Base-by-base conservation (phyloP, 2,797 vertebrate genomes). In the Eutrigla gurnardus region DNA sequence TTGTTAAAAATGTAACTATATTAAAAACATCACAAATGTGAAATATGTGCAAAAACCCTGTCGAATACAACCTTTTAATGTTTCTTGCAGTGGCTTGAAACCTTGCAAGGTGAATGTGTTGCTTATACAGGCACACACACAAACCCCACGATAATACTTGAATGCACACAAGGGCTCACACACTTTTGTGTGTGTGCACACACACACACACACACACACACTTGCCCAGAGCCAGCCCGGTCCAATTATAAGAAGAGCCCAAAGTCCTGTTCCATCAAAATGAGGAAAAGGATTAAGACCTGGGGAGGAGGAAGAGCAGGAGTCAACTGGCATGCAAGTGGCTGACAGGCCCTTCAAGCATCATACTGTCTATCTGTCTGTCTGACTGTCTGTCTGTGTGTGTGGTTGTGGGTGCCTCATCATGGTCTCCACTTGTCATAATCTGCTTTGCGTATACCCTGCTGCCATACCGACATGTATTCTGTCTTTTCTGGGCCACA, bases 181-280 rank as follows among this genome's bases (percentile, higher is more conserved):
- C 54, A 70, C 46, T 72, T 65, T 70, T 66, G 47, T 33, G 10
- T 73, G 66, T 33, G 10, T 70, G 66, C 55, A 75, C 43, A 73
- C 73, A 74, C 64, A 81, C 78, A 81, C 80, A 81, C 78, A 81
- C 80, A 73, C 73, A 74, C 64, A 81, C 78, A 81, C 80, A 25
- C 67, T 83, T 77, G 72, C 83, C 85, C 66, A 73, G 47, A 88
- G 82, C 75, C 80, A 57, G 70, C 46, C 57, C 59, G 46, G 72
- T 76, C 84, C 85, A 89, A 88, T 91, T 92, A 90, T 76, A 88
- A 77, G 69, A 81, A 72, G 54, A 88, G 70, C 73, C 79, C 62
- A 83, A 88, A 88, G 80, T 87, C 85, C 85, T 84, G 87, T 76
- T 80, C 68, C 79, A 83, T 81, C 88, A 86, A 83, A 88, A 89